Evolutionary conservation across 2,113 vertebrate genomes (phyloP), one percentile per base, ranked within the genome.

Genomic region (Athene cunicularia): DNA sequence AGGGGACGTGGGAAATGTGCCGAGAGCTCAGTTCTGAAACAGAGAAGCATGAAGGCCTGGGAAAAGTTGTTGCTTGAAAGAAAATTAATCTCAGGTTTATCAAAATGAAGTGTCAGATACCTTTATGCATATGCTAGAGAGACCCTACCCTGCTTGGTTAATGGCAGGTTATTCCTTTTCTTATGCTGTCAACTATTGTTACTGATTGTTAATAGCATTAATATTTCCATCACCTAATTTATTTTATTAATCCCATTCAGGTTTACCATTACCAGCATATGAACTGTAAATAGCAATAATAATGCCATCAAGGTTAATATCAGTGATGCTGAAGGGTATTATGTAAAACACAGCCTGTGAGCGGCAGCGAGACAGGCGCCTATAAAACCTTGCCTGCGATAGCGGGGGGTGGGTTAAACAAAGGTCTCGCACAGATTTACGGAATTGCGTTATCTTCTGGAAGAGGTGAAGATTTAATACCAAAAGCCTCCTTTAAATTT

Each of bases 201-300:
- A 97, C 91, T 93, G 93, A 92, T 90, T 88, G 95, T 97, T 97
- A 97, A 96, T 79, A 96, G 94, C 96, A 97, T 97, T 96, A 97
- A 97, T 98, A 98, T 98, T 96, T 97, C 95, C 95, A 96, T 95
- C 97, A 95, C 81, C 97, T 97, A 96, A 96, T 97, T 98, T 97
- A 96, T 97, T 98, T 97, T 97, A 98, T 98, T 97, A 97, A 98
- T 95, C 95, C 94, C 88, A 95, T 94, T 96, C 67, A 22, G 75
- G 88, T 95, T 98, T 96, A 96, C 95, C 88, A 76, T 97, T 95
- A 49, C 96, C 96, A 97, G 93, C 96, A 88, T 80, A 81, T 56
- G 80, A 97, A 94, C 90, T 95, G 94, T 96, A 97, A 98, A 98
- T 71, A 97, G 96, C 97, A 96, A 93, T 96, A 97, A 97, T 92